These are phyloP conservation scores for Drosophila aldrichi DNA, from an alignment of 2,888 invertebrate genomes.

Conservation along the genomic window DNA sequence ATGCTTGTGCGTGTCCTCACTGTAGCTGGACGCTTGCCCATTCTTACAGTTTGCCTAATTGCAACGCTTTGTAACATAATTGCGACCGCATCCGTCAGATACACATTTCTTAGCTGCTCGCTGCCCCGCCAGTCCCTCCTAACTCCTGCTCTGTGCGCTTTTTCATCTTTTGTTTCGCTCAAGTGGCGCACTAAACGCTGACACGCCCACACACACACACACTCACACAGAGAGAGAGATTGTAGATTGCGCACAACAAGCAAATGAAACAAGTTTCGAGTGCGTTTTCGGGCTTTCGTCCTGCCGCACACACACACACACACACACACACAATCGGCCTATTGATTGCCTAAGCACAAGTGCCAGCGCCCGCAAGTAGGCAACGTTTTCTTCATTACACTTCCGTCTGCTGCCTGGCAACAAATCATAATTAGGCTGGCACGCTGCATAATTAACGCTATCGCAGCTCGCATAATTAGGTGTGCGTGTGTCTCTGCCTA, in stretches of 20 bases:
- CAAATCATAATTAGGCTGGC: conserved; percentile 67
- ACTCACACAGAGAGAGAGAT: conserved; percentile 59
- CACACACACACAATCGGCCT: conserved; percentile 57
- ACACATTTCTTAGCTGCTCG: conserved; percentile 28
- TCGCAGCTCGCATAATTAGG: conserved; percentile 59
- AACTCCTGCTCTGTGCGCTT: conserved; percentile 17
- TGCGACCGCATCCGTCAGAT: conserved; percentile 72
- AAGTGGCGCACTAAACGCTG: conserved; percentile 71
- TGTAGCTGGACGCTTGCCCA: conserved; percentile 44
- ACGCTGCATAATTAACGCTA: conserved; percentile 76
- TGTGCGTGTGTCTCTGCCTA: conserved; percentile 7
- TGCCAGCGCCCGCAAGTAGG: conserved; percentile 69
- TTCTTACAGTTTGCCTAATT: conserved; percentile 79
- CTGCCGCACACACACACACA: conserved; percentile 59
- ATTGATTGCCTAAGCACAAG: conserved; percentile 67
- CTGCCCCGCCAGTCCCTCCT: not conserved
- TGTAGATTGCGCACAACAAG: conserved; percentile 75
- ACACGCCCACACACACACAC: conserved; percentile 19
- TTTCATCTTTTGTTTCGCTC: conserved; percentile 68
- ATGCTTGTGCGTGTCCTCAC: conserved; percentile 20
- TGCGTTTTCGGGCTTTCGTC: conserved; percentile 48
- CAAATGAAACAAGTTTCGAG: conserved; percentile 51
- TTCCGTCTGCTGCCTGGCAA: conserved; percentile 40
- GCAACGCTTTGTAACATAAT: conserved; percentile 80
- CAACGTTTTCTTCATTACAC: conserved; percentile 46